Evolutionary conservation across 2,113 vertebrate genomes (phyloP).

Genomic region (Caranx ignobilis): DNA sequence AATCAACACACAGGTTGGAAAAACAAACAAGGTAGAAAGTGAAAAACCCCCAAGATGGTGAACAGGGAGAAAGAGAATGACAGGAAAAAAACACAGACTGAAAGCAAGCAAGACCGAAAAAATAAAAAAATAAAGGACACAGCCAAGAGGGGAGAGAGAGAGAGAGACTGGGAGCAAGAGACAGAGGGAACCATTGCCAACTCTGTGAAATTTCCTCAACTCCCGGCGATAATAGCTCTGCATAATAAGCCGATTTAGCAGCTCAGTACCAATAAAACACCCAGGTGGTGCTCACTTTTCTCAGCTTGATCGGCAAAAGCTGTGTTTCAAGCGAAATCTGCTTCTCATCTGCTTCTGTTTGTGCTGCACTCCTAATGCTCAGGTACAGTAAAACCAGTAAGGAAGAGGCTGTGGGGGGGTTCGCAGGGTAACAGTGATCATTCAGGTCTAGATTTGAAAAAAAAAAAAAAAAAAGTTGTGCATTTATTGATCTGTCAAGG

Average conservation of each 20-base stretch:
- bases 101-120: conserved; percentile 11
- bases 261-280: conserved; percentile 71
- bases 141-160: not conserved
- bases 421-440: not conserved
- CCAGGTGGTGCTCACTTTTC: conserved; percentile 69
- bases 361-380: conserved; percentile 26
- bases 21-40: not conserved
- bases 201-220: conserved; percentile 58
- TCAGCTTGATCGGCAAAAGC: conserved; percentile 38
- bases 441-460: not conserved
- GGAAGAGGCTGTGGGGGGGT: not conserved
- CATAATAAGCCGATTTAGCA: conserved; percentile 68
- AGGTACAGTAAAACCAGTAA: conserved; percentile 6
- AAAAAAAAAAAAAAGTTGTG: not conserved
- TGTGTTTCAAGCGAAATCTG: conserved; percentile 39
- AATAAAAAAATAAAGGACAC: conserved; percentile 16
- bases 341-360: conserved; percentile 53
- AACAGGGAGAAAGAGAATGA: not conserved
- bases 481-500: conserved; percentile 7
- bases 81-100: conserved; percentile 3
- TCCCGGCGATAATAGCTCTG: conserved; percentile 62
- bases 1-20: not conserved
- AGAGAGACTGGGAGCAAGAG: conserved; percentile 21
- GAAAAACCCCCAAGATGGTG: not conserved
- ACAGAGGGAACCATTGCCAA: conserved; percentile 44